Evolutionary conservation across 1,140 invertebrate species (phyloP), one percentile per base, ranked within the genome.

Genomic region (Drosophila paulistorum): DNA sequence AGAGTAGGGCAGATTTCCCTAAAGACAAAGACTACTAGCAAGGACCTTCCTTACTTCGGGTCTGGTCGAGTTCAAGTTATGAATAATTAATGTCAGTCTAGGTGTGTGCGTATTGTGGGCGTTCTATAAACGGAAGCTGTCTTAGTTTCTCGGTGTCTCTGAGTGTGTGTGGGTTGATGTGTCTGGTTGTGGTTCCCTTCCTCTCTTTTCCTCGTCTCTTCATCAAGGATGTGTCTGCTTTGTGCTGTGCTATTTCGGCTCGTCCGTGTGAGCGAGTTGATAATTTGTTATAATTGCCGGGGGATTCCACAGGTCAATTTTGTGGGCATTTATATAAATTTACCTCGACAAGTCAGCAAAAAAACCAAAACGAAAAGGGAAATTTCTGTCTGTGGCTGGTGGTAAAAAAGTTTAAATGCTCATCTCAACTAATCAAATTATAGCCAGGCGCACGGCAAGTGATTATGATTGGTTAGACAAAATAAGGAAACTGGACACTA

Each of bases 211-310:
- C 48, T n/a, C 11, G 37, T 39, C 35, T 37, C 35, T 10, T 37
- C 35, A 11, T 37, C 35, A 37, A 37, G 35, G 1, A 11, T 11
- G n/a, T 35, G 55, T 60, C 14, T 57, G 33, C 20, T 42, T 26
- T 57, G 45, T 60, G 41, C 26, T 45, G 42, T 60, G 37, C 42
- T 42, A 39, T 17, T 39, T 61, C 64, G 41, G 55, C 63, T 51
- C 39, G 65, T 87, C 72, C 83, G 83, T 89, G 83, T 87, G 83
- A 87, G 83, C 68, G 65, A 87, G 84, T 87, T 87, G 83, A 87
- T 87, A 87, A 87, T 87, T 87, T 87, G 83, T 89, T 89, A 87
- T 87, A 87, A 87, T 87, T 87, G 83, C 83, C 76, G 77, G 70
- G 83, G 84, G 79, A 83, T 65, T 79, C 84, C 83, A 77, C 79